Base-by-base conservation (phyloP, 2,888 invertebrate species). In the Alloscopus bannaensis region DNA sequence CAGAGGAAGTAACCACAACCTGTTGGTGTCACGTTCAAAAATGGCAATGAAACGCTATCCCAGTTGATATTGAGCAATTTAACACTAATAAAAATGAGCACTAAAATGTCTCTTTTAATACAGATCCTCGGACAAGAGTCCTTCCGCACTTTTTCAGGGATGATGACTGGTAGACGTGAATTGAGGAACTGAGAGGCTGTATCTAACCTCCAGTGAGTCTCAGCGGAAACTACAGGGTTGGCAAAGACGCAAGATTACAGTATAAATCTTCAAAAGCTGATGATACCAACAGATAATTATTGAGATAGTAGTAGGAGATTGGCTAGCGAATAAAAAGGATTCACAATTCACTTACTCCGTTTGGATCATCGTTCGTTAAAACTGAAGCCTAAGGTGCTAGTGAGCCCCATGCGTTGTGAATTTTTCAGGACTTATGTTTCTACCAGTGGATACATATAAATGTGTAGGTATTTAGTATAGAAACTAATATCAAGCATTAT, bases 331-430 rank as follows among this genome's bases (percentile, higher is more conserved):
- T 57, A 66, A 66, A 71, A 71, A 55, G 78, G 78, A 78, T 71
- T 71, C 47, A 78, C 78, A 71, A 36, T 70, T 77, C 64, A 77
- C 69, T 77, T 77, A 52, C 77, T 64, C 77, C 77, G 77, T 77
- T 77, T 50, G 52, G 55, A n/a, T n/a, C n/a, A n/a, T 57, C 47
- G 45, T 45, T 57, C n/a, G 40, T 50, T 36, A 71, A 70, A 26
- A 36, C 26, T 69, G 22, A 60, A 71, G 26, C 47, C 70, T 36
- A 29, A 65, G 75, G 50, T 75, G 75, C 76, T 68, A 26, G 50
- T 68, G 24, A 24, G 24, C 72, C 40, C 42, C 69, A 40, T 73
- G 59, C 57, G 28, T 55, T 59, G 59, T 70, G 29, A 70, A 42
- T 36, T 8, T n/a, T n/a, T n/a, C n/a, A n/a, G n/a, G n/a, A n/a